These are phyloP conservation scores for Lerema accius DNA, from an alignment of 1,140 invertebrate species.

Conservation along the genomic window DNA sequence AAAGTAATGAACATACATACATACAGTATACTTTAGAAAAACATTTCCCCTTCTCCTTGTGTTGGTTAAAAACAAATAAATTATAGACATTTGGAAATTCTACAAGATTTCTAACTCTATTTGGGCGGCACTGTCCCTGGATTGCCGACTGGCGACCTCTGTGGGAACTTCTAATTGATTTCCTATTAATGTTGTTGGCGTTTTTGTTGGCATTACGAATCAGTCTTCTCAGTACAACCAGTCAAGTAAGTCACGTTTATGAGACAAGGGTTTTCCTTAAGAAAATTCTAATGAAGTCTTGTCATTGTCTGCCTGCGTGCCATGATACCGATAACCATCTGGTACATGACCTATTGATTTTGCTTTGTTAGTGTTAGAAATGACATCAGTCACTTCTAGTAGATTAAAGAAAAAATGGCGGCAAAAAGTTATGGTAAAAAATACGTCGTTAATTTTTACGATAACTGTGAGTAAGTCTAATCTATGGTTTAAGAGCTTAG, in stretches of 20 bases:
- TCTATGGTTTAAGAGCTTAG: too few relatives aligned
- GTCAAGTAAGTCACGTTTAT: constrained; percentile 4
- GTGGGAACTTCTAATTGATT: constrained; percentile 45
- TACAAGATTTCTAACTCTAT: constrained; percentile 16
- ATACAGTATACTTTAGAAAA: too few relatives aligned
- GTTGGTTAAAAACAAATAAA: too few relatives aligned
- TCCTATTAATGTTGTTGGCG: constrained; percentile 47
- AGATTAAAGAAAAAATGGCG: background rate
- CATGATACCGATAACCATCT: constrained; percentile 7
- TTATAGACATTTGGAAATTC: background rate
- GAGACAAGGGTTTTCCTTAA: constrained; percentile 21
- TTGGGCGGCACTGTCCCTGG: constrained; percentile 39
- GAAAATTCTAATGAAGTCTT: constrained; percentile 23
- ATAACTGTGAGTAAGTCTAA: too few relatives aligned
- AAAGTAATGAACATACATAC: too few relatives aligned
- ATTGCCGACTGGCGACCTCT: constrained; percentile 23
- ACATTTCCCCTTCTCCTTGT: too few relatives aligned
- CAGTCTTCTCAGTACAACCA: constrained; percentile 7
- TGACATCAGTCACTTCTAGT: background rate
- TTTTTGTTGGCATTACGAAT: constrained; percentile 44
- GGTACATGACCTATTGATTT: background rate
- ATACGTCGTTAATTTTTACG: too few relatives aligned
- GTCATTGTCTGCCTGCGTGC: constrained; percentile 1
- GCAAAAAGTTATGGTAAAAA: background rate
- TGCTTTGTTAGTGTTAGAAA: background rate